Evolutionary conservation across 2,797 vertebrate species (phyloP), one percentile per base, ranked within the genome.

Genomic region (Pristis pectinata): DNA sequence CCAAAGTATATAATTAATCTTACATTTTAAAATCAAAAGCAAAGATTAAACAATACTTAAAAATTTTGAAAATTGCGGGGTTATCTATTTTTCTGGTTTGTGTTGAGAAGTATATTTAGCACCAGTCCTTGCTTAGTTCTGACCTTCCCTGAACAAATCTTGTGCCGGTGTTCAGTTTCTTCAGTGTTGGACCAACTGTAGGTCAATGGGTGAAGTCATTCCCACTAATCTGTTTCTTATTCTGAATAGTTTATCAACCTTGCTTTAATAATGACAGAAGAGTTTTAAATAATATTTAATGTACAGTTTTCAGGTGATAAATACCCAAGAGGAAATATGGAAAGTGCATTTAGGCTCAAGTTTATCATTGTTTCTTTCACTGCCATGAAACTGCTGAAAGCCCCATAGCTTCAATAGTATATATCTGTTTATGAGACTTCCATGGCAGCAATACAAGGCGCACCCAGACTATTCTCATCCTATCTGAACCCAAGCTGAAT

Each of bases 11-110:
- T n/a, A 37, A 37, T 61, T 6, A 61, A 87, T 30, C 53, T 89
- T 61, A 34, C n/a, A 34, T n/a, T 87, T 89, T n/a, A 61, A 89
- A 61, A 61, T 61, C 56, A 89, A 85, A 89, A 89, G 64, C 85
- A 61, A 61, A 61, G 34, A 89, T 89, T 59, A n/a, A 59, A 87
- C 30, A 34, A 59, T 53, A 87, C 53, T 87, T 56, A 44, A 87
- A 67, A 64, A 30, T 9, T 89, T n/a, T 89, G 34, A 61, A n/a
- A 61, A 61, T 15, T n/a, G 13, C 85, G 41, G 56, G 15, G 15
- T 59, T 61, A 87, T 59, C 56, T 34, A 15, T 27, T 34, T 87
- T 11, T 59, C 49, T 56, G 27, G 49, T 56, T 59, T 49, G 41
- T 5, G 79, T 83, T 87, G 56, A 87, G n/a, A 87, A 89, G 17